phyloP scores from a whole-genome alignment of 1,140 invertebrate species.

The Bombus impatiens region DNA sequence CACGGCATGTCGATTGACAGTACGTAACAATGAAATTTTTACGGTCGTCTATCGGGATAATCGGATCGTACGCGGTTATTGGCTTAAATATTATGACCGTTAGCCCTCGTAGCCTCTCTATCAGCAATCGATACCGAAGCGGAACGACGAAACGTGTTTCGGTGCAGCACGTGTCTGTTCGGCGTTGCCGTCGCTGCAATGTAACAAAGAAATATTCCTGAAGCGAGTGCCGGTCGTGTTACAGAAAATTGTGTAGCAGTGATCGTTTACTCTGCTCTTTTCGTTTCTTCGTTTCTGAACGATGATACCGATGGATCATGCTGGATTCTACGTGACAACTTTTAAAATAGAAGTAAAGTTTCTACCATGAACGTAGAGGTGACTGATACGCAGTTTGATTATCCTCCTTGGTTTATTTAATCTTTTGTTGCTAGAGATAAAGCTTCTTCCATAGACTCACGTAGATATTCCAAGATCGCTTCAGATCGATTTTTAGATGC shows the following conservation, averaged over 20 bases:
- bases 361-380: neutral
- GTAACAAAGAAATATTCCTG: neutral
- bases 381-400: neutral
- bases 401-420: neutral
- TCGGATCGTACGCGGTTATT: constrained; percentile 36
- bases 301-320: neutral
- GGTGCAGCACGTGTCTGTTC: constrained; percentile 28
- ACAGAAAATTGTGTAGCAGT: neutral
- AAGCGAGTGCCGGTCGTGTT: neutral
- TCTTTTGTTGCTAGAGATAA: neutral
- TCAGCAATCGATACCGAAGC: constrained; percentile 46
- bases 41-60: constrained; percentile 25
- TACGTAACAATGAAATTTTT: constrained; percentile 42
- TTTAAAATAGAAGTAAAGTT: neutral
- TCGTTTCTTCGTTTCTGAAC: neutral
- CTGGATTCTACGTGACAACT: neutral
- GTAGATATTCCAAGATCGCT: neutral
- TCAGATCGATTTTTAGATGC: neutral
- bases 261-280: neutral
- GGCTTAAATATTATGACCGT: constrained; percentile 50
- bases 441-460: neutral
- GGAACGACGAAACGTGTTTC: constrained; percentile 31
- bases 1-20: constrained; percentile 45
- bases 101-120: constrained; percentile 8
- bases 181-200: neutral